Evolutionary conservation across 2,113 vertebrate species (phyloP), one percentile per base, ranked within the genome.

Genomic region (Corythaeola cristata): DNA sequence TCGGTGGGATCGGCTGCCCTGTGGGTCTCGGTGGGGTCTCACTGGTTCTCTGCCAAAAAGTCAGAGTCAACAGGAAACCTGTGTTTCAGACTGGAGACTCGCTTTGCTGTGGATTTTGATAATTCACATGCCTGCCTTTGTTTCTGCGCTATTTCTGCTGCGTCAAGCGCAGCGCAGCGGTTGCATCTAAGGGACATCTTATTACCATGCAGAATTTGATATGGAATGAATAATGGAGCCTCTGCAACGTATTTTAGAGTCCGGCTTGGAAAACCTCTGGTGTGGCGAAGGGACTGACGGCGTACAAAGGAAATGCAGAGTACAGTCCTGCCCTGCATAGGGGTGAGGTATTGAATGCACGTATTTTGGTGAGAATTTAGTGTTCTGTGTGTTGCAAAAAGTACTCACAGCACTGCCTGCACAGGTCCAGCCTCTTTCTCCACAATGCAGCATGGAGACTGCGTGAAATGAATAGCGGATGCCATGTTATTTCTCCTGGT

Each of bases 21-120:
- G 59, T 0, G 0, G 6, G 15, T 53, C 55, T 67, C 75, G 1
- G 8, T 6, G 28, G 14, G 28, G 3, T 56, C 35, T 63, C 5
- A 0, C 56, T 53, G 33, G 9, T 44, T 60, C 8, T 60, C 39
- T 39, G 28, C 22, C 3, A 2, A 47, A 28, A 26, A 35, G 15
- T 53, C 71, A 41, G 8, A 5, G 45, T 47, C 45, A 66, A 39
- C 50, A 66, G 58, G 47, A 62, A 58, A 17, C 4, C 13, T 1
- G 5, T 14, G n/a, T 41, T 79, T 76, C 58, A 45, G 32, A 23
- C 45, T 41, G 45, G 50, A 80, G n/a, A 15, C 82, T 74, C 1
- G 4, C 35, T 58, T 58, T 18, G 10, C 35, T 44, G 50, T 37
- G 39, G 19, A 5, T 85, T 85, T 85, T 19, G 72, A 41, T 79